Percentiles rank a stretch among this genome's conserved stretches.
Evolutionary conservation across 2,113 vertebrate genomes (phyloP).

Genomic region (Lagenorhynchus albirostris): DNA sequence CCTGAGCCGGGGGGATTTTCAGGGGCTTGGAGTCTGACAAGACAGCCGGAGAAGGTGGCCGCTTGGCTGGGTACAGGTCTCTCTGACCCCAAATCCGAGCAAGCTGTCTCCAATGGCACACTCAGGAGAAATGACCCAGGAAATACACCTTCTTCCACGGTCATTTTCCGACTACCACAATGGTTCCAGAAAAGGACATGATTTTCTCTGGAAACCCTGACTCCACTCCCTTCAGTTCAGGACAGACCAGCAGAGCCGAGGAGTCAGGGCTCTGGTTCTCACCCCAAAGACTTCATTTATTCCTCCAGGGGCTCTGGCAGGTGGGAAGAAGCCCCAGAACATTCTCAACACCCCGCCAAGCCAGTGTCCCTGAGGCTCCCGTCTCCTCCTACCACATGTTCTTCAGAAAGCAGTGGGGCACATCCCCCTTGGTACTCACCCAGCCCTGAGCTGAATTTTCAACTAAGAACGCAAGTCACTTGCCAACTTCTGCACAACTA

Average conservation of each 20-base stretch:
- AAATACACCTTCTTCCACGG: neutral
- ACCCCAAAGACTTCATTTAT: neutral
- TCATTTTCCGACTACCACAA: neutral
- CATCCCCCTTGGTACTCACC: neutral
- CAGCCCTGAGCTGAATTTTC: slow-evolving; percentile 14
- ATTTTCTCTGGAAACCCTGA: neutral
- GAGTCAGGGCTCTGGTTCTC: neutral
- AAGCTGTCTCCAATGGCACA: rapidly evolving
- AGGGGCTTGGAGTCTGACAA: neutral
- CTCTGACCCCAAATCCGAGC: neutral
- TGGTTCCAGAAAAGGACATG: neutral
- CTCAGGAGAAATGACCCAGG: neutral
- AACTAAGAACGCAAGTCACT: slow-evolving; percentile 54
- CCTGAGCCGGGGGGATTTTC: neutral
- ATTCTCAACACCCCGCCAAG: neutral
- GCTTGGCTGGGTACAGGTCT: neutral
- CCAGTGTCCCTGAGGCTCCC: neutral
- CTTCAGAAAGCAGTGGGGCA: neutral
- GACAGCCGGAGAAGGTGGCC: neutral
- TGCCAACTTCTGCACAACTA: neutral
- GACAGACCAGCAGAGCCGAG: rapidly evolving
- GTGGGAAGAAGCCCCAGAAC: neutral
- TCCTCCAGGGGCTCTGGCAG: neutral
- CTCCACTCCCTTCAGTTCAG: neutral
- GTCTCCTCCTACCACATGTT: neutral